Evolutionary conservation across 2,888 invertebrate species (phyloP).

Genomic region (Apodemia hepburni): DNA sequence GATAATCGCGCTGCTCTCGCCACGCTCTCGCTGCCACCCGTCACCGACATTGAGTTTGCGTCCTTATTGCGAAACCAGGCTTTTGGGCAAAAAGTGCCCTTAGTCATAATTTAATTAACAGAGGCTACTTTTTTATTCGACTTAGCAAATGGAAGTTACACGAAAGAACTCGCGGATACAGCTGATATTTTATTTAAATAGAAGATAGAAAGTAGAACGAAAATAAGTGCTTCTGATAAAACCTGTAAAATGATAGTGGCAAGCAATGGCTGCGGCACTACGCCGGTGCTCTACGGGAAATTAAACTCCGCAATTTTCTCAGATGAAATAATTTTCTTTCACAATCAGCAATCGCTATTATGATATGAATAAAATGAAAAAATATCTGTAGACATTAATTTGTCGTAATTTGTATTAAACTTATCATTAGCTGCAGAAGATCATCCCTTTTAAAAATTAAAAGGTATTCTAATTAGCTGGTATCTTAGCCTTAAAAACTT

Average conservation of each 20-base stretch:
- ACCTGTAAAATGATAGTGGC: slow-evolving; percentile 6
- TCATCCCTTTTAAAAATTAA: no score
- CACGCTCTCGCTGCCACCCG: no score
- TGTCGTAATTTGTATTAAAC: neutral
- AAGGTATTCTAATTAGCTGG: no score
- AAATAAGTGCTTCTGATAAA: neutral
- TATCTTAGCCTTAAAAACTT: no score
- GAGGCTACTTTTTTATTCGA: neutral
- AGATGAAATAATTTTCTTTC: slow-evolving; percentile 24
- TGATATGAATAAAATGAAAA: slow-evolving; percentile 14
- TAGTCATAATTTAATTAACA: neutral
- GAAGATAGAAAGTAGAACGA: neutral
- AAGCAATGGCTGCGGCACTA: slow-evolving; percentile 13
- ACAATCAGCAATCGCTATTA: slow-evolving; percentile 3
- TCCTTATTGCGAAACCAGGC: no score
- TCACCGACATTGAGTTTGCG: no score
- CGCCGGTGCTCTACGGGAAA: slow-evolving; percentile 28
- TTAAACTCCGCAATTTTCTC: slow-evolving; percentile 27
- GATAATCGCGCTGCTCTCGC: no score
- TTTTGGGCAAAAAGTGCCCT: no score
- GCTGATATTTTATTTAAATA: neutral
- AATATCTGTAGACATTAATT: neutral
- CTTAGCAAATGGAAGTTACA: no score
- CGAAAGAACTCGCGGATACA: no score
- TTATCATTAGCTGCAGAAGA: neutral